Conservation (phyloP, 2,888 invertebrate species). For the Drosophila multiciliata region DNA sequence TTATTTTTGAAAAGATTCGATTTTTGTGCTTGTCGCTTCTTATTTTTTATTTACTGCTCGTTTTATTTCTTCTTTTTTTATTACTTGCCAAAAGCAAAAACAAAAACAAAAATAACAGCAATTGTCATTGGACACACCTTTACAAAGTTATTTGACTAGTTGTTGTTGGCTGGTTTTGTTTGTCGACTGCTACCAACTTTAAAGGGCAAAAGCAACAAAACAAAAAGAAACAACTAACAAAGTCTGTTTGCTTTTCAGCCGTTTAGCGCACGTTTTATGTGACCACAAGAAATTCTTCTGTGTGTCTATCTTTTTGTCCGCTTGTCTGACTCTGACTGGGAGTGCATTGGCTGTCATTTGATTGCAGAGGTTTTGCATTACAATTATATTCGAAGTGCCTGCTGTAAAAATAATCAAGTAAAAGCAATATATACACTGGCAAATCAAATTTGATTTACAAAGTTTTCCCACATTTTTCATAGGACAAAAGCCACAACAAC, state of each 20-base stretch:
- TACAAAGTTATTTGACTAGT: slow-evolving; percentile 44
- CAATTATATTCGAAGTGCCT: slow-evolving; percentile 68
- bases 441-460: slow-evolving; percentile 78
- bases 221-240: slow-evolving; percentile 17
- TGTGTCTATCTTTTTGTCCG: slow-evolving; percentile 39
- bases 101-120: slow-evolving; percentile 19
- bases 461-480: slow-evolving; percentile 82
- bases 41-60: slow-evolving; percentile 43
- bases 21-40: slow-evolving; percentile 5
- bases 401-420: slow-evolving; percentile 57
- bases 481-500: slow-evolving; percentile 38
- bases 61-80: slow-evolving; percentile 16
- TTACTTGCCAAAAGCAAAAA: slow-evolving; percentile 7
- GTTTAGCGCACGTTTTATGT: slow-evolving; percentile 76
- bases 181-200: slow-evolving; percentile 57
- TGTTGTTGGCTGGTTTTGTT: slow-evolving; percentile 53
- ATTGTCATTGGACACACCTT: slow-evolving; percentile 65
- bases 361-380: slow-evolving; percentile 82
- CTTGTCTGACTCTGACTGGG: slow-evolving; percentile 14
- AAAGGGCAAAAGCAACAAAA: slow-evolving; percentile 50
- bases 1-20: slow-evolving; percentile 29
- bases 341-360: slow-evolving; percentile 76
- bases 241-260: slow-evolving; percentile 35
- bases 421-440: slow-evolving; percentile 45
- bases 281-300: slow-evolving; percentile 79